phyloP scores from a whole-genome alignment of 2,888 invertebrate species.

The Epicampocera succincta region DNA sequence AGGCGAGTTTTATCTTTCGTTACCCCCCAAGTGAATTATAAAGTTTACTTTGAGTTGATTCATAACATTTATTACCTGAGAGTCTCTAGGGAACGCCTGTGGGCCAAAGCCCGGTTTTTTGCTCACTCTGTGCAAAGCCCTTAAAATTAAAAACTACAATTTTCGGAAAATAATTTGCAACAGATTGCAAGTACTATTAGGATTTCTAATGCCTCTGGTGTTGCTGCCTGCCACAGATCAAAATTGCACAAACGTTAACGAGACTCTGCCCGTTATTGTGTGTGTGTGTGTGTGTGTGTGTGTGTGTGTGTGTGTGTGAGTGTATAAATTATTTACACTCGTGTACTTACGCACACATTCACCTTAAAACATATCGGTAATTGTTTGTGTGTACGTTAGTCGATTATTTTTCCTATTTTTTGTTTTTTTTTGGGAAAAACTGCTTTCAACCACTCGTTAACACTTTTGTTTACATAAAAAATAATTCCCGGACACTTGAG shows the following conservation, averaged over 20 bases:
- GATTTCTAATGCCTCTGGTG: slow-evolving; percentile 8
- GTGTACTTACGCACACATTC: neutral
- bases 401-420: neutral
- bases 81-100: too few species aligned
- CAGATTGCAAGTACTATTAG: slow-evolving; percentile 45
- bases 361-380: too few species aligned
- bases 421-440: slow-evolving; percentile 50
- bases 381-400: too few species aligned
- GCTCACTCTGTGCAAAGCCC: too few species aligned
- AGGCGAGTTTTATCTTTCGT: too few species aligned
- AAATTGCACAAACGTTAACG: slow-evolving; percentile 23
- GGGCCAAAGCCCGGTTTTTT: neutral
- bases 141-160: neutral
- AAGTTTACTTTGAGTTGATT: too few species aligned
- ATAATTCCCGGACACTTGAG: slow-evolving; percentile 65
- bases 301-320: neutral
- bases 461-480: slow-evolving; percentile 72
- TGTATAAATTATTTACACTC: slow-evolving; percentile 20
- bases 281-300: neutral
- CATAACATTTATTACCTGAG: too few species aligned
- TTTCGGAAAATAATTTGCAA: slow-evolving; percentile 50
- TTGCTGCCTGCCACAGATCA: neutral
- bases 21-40: too few species aligned
- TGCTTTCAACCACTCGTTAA: slow-evolving; percentile 77
- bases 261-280: neutral